Evolutionary conservation across 2,888 invertebrate genomes (phyloP).

Genomic region (Andricus curvator): DNA sequence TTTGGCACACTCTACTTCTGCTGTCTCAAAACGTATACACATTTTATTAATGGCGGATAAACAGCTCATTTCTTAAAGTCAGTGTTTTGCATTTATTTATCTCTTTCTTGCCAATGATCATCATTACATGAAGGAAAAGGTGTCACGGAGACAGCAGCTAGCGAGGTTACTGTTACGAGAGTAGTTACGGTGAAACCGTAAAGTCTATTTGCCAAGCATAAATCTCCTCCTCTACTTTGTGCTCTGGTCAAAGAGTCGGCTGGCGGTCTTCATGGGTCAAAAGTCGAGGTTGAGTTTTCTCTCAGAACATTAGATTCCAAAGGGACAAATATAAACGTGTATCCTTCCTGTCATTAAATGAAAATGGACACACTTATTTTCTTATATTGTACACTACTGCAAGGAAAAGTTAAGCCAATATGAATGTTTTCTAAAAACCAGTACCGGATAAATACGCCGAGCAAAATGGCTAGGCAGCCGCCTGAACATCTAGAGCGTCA

Average conservation of each 20-base stretch:
- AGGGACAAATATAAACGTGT: constrained; percentile 8
- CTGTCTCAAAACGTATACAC: neutral
- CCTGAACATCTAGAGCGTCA: too few species aligned
- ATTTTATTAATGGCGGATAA: constrained; percentile 7
- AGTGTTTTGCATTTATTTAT: constrained; percentile 34
- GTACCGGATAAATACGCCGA: too few species aligned
- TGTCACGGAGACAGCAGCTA: constrained; percentile 43
- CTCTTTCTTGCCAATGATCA: constrained; percentile 21
- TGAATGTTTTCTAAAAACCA: neutral
- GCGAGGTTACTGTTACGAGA: constrained; percentile 55
- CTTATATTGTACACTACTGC: neutral
- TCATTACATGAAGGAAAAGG: constrained; percentile 47
- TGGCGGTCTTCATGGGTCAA: constrained; percentile 31
- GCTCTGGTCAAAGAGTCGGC: constrained; percentile 20
- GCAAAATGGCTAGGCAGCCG: too few species aligned
- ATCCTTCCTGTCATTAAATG: neutral
- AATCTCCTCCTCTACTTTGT: constrained; percentile 11
- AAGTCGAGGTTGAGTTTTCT: constrained; percentile 22
- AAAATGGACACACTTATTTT: neutral
- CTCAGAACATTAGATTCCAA: neutral
- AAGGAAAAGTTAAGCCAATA: neutral
- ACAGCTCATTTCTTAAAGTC: constrained; percentile 11
- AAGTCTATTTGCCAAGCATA: constrained; percentile 46
- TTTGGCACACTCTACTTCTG: constrained; percentile 32
- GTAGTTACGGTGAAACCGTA: constrained; percentile 47